Base-by-base conservation (phyloP, 2,888 invertebrate species). In the Hydropsyche betteni region DNA sequence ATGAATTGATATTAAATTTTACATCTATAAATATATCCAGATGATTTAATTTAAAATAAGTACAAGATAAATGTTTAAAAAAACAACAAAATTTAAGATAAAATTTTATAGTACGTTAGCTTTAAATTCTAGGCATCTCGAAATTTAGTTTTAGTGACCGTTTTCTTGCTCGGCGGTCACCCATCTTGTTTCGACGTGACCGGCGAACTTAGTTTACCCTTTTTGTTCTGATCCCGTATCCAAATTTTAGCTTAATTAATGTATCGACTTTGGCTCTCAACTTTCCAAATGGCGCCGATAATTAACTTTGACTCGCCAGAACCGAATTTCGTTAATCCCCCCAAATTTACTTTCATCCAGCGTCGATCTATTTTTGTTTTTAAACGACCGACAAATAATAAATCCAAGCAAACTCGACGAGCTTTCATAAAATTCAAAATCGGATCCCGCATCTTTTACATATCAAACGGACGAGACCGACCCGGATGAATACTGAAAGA, bases 291-390 rank as follows among this genome's bases (percentile, higher is more conserved):
- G 68, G 55, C 6, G 55, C 6, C 75, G 79, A 2, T 70, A 16
- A 36, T 36, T 38, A 53, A 77, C 81, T 36, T 84, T 83, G 4
- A 77, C 44, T 44, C 44, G 44, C 10, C 44, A 10, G 44, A 10
- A 44, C 44, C 44, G 44, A 44, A 44, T 44, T 44, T 44, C 44
- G 44, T 44, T 44, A 44, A 44, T 44, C 44, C 44, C 1, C 44
- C 10, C 44, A 10, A 44, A 8, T 44, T 44, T 10, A 10, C 6
- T 44, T 10, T 8, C 44, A 44, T 10, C 44, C 6, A 44, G 3
- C 8, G 5, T 58, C 58, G 6, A 12, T 58, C 33, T 24, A 24
- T 58, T 58, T 12, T 58, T 58, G 58, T 58, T 12, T 52, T 52
- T 52, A 14, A 14, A 10, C 44, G 44, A 58, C 8, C 58, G 12